These are phyloP conservation scores for Drosophila pruinosa DNA, from an alignment of 1,140 invertebrate species.

Conservation along the genomic window DNA sequence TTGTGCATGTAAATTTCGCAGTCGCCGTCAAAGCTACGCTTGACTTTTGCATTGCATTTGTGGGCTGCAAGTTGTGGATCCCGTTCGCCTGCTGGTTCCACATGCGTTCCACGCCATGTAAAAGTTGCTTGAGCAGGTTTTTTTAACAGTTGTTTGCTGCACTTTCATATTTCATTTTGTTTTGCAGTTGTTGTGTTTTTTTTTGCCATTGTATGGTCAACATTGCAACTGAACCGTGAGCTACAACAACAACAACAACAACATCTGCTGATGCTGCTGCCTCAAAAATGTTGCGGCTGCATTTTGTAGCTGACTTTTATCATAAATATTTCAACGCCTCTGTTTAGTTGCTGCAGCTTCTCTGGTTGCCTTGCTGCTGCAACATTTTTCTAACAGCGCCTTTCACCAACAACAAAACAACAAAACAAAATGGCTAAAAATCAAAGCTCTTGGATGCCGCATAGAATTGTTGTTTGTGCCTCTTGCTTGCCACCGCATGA, in stretches of 20 bases:
- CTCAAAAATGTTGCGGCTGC: conserved; percentile 21
- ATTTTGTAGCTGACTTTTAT: conserved; percentile 49
- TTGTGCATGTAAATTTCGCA: conserved; percentile 8
- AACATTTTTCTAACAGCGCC: conserved; percentile 53
- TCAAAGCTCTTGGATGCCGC: conserved; percentile 43
- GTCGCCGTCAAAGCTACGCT: conserved; percentile 13
- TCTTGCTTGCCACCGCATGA: conserved; percentile 46
- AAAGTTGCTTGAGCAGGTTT: conserved; percentile 72
- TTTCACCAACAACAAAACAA: conserved; percentile 54
- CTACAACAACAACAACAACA: conserved; percentile 17
- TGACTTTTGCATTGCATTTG: conserved; percentile 42
- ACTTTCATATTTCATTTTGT: conserved; percentile 68
- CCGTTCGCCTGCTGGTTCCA: conserved; percentile 35
- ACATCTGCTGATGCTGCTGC: neutral
- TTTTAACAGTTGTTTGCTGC: conserved; percentile 39
- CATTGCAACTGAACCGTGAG: conserved; percentile 52
- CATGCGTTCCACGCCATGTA: conserved; percentile 66
- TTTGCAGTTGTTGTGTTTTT: conserved; percentile 30
- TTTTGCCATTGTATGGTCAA: conserved; percentile 40
- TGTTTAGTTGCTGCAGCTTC: conserved; percentile 35
- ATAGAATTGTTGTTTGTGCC: conserved; percentile 52
- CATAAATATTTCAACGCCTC: conserved; percentile 79
- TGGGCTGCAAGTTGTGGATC: conserved; percentile 19
- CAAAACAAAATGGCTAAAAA: conserved; percentile 20
- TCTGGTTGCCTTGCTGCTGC: conserved; percentile 9